A percentile compares a stretch with the other conserved stretches of the same genome.
Conservation (phyloP, 92 coral and sea anemone genomes). For the Meandrina meandrites region DNA sequence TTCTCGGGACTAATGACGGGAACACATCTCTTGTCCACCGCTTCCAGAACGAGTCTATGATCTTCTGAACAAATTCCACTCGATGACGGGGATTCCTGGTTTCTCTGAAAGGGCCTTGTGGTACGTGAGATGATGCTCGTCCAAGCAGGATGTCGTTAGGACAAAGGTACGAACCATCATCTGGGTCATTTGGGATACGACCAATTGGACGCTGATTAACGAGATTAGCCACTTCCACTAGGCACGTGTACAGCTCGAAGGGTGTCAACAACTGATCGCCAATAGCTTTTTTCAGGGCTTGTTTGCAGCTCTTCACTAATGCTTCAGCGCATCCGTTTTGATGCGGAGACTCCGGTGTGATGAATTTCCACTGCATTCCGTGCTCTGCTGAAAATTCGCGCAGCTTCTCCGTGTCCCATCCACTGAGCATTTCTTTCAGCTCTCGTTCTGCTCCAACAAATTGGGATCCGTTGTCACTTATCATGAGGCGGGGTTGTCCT, state of each 20-base stretch:
- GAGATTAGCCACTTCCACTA: conserved; percentile 60
- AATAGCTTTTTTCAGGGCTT: conserved; percentile 60
- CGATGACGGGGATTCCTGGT: conserved; percentile 65
- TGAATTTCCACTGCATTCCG: no score
- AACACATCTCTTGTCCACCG: conserved; percentile 70
- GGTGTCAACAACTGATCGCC: conserved; percentile 50
- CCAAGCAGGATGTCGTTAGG: conserved; percentile 68
- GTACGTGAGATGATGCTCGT: conserved; percentile 61
- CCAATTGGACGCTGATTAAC: conserved; percentile 70
- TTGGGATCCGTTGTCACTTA: conserved; percentile 70
- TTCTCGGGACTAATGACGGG: conserved; percentile 53
- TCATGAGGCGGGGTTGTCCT: conserved; percentile 58
- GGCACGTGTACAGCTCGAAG: conserved; percentile 45
- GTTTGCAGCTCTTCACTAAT: no score
- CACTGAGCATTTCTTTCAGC: conserved; percentile 42
- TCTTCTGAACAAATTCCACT: conserved; percentile 70
- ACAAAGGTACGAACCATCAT: no score
- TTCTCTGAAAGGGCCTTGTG: conserved; percentile 68
- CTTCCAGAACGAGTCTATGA: conserved; percentile 69
- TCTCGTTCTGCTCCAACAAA: conserved; percentile 63
- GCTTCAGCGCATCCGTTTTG: no score
- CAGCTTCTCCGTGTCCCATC: no score
- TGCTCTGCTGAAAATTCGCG: no score
- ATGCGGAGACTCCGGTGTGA: no score
- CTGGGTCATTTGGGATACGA: conserved; percentile 64